A percentile compares a stretch with the other conserved stretches of the same genome.
Conservation (phyloP, 2,113 vertebrate genomes). For the Engraulis encrasicolus region DNA sequence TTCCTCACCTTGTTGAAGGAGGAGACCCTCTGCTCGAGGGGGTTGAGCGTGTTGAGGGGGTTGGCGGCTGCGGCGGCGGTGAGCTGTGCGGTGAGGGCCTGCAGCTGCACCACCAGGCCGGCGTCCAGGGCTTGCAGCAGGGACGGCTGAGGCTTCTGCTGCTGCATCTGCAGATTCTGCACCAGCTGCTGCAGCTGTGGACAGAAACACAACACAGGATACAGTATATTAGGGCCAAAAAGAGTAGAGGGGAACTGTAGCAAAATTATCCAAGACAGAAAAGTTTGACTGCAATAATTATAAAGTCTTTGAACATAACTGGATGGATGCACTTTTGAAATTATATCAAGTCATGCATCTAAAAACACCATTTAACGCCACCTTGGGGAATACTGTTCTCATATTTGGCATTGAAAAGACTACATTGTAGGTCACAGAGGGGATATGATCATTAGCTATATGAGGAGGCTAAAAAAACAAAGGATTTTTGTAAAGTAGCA, state of each 20-base stretch:
- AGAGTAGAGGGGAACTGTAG: background rate
- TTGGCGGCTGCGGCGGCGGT: conserved; percentile 95
- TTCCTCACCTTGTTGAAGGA: conserved; percentile 95
- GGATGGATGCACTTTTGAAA: too few relatives aligned
- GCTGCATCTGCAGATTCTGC: conserved; percentile 95
- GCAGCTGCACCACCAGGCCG: conserved; percentile 93
- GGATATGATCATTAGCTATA: too few relatives aligned
- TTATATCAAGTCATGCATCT: too few relatives aligned
- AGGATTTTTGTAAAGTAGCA: too few relatives aligned
- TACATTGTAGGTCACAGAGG: too few relatives aligned
- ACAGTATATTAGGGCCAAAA: background rate
- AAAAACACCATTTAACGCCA: too few relatives aligned
- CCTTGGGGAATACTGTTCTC: too few relatives aligned
- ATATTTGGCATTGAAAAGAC: too few relatives aligned
- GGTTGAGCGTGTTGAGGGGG: conserved; percentile 91
- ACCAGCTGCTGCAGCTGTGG: conserved; percentile 94
- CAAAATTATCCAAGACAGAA: too few relatives aligned
- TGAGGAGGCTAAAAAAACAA: too few relatives aligned
- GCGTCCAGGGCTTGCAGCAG: conserved; percentile 95
- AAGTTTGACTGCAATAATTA: too few relatives aligned
- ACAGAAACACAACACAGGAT: conserved; percentile 10
- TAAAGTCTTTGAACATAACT: too few relatives aligned
- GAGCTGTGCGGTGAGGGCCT: conserved; percentile 96
- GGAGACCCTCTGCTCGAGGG: conserved; percentile 92
- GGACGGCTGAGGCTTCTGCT: conserved; percentile 97